A percentile compares a stretch with the other conserved stretches of the same genome.
These are phyloP conservation scores for Valencia hispanica DNA, from an alignment of 2,797 vertebrate species.

Conservation along the genomic window DNA sequence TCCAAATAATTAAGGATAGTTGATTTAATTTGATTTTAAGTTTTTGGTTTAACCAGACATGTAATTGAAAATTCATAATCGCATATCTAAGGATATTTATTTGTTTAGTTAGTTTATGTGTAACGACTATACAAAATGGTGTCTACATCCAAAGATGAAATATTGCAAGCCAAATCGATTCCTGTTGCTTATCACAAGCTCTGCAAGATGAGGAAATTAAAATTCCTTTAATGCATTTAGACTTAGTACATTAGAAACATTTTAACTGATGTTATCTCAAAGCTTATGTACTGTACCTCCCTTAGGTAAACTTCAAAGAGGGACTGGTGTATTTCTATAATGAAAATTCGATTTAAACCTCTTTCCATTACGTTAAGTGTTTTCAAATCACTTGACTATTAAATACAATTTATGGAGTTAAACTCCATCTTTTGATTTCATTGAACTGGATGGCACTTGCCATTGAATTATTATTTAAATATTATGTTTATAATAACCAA, in stretches of 20 bases:
- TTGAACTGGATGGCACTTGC: background rate
- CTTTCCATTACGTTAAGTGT: background rate
- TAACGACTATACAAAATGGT: background rate
- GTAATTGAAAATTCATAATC: background rate
- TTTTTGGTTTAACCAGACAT: background rate
- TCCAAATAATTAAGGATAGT: background rate
- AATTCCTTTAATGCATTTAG: constrained; percentile 33
- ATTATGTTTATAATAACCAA: too few relatives aligned
- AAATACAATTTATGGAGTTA: background rate
- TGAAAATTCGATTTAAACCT: too few relatives aligned
- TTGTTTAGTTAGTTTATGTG: background rate
- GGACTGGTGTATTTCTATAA: constrained; percentile 3
- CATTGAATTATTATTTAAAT: too few relatives aligned
- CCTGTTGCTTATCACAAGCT: background rate
- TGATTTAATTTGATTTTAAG: background rate
- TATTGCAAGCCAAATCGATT: constrained; percentile 38
- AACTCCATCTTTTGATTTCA: background rate
- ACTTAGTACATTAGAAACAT: constrained; percentile 38
- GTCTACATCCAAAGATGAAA: background rate
- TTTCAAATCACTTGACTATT: background rate
- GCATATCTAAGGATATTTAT: background rate
- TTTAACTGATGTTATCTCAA: constrained; percentile 15
- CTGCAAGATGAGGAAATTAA: constrained; percentile 24
- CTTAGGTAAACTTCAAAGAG: constrained; percentile 10
- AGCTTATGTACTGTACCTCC: background rate